Conservation (phyloP, 2,113 vertebrate species). For the Egretta garzetta region DNA sequence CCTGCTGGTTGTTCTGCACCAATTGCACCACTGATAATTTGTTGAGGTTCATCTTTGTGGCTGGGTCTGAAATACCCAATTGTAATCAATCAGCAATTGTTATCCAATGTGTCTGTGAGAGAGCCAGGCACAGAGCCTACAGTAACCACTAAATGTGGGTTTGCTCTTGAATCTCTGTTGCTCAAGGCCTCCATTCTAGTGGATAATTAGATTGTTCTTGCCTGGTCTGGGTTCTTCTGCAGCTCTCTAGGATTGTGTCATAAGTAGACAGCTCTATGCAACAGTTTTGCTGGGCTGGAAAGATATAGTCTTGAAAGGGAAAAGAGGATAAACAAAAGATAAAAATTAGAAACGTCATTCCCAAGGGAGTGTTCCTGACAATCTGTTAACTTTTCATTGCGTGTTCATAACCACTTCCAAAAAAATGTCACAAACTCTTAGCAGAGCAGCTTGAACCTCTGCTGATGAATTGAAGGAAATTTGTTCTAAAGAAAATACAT, state of each 20-base stretch:
- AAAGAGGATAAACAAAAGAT: conserved; percentile 25
- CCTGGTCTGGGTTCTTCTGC: not conserved
- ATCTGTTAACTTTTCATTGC: conserved; percentile 35
- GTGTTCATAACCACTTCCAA: conserved; percentile 23
- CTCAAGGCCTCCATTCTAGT: not conserved
- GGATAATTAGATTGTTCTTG: not conserved
- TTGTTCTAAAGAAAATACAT: conserved; percentile 79
- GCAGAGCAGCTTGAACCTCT: conserved; percentile 67
- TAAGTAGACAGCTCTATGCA: not conserved
- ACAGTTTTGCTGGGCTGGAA: not conserved
- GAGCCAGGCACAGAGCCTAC: not conserved
- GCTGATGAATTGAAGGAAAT: conserved; percentile 82
- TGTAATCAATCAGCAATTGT: not conserved
- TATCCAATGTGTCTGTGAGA: not conserved
- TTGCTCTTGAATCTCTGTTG: not conserved
- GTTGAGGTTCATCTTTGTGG: not conserved
- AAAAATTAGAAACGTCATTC: conserved; percentile 27
- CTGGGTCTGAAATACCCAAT: not conserved
- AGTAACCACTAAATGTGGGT: not conserved
- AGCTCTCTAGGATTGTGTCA: not conserved
- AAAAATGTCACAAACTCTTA: conserved; percentile 61
- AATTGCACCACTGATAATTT: not conserved
- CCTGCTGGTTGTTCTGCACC: not conserved
- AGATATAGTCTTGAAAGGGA: not conserved
- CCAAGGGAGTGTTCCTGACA: conserved; percentile 43